These are phyloP conservation scores for Catostomus latipinnis DNA, from an alignment of 2,797 vertebrate species.

Conservation along the genomic window DNA sequence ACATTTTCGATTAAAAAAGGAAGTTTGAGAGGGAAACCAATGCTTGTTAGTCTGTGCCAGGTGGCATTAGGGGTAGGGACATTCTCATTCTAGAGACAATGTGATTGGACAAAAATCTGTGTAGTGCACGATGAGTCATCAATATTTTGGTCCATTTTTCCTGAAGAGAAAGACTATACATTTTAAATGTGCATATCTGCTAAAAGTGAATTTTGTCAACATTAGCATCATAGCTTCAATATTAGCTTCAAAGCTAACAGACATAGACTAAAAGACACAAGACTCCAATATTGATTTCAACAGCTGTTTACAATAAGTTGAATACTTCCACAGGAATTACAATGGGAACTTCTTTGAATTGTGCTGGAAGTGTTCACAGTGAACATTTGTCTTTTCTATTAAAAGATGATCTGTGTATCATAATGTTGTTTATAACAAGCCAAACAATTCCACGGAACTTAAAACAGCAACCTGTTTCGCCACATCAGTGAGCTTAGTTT, in stretches of 20 bases:
- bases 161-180: neutral
- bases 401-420: neutral
- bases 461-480: constrained; percentile 35
- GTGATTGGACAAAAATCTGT: neutral
- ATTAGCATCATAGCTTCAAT: neutral
- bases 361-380: neutral
- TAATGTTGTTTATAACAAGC: constrained; percentile 6
- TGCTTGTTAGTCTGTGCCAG: neutral
- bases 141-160: neutral
- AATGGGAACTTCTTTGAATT: neutral
- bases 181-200: neutral
- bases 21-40: neutral
- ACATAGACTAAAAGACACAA: neutral
- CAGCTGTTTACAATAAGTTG: neutral
- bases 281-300: neutral
- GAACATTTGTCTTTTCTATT: neutral
- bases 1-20: neutral
- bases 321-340: neutral
- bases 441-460: constrained; percentile 10
- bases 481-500: constrained; percentile 23
- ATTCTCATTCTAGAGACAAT: neutral
- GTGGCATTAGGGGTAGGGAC: neutral
- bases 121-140: neutral
- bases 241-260: neutral
- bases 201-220: too few species aligned